A percentile compares a stretch with the other conserved stretches of the same genome.
Conservation (phyloP, 2,888 invertebrate genomes). For the Cremastobaeus sp. region DNA sequence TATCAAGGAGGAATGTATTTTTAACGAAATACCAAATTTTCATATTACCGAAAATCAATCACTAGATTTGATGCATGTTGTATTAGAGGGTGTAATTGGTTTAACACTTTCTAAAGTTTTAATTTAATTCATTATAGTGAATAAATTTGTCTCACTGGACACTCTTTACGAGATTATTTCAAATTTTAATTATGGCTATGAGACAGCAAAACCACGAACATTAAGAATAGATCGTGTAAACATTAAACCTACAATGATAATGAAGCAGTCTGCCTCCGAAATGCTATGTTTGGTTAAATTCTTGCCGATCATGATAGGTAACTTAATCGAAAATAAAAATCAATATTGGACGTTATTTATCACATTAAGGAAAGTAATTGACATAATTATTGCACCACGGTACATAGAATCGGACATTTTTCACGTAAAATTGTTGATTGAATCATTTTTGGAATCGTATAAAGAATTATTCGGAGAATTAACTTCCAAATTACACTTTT, state of each 20-base stretch:
- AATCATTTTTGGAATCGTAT: constrained; percentile 16
- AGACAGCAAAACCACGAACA: constrained; percentile 1
- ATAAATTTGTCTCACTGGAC: constrained; percentile 13
- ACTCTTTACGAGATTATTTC: constrained; percentile 5
- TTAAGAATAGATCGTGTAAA: not conserved
- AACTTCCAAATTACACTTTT: constrained; percentile 48
- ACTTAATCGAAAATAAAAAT: constrained; percentile 38
- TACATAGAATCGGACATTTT: constrained; percentile 11
- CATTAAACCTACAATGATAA: not conserved
- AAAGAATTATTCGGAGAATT: constrained; percentile 31
- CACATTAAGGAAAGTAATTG: constrained; percentile 29
- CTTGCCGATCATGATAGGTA: constrained; percentile 33
- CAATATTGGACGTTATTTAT: constrained; percentile 37
- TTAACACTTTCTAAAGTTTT: constrained; percentile 27
- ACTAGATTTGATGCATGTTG: constrained; percentile 41
- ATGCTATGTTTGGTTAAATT: constrained; percentile 33
- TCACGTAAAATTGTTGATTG: constrained; percentile 3
- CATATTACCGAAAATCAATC: constrained; percentile 42
- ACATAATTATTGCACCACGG: constrained; percentile 29
- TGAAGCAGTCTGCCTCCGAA: constrained; percentile 25
- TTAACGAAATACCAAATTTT: constrained; percentile 32
- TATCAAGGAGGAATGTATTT: constrained; percentile 30
- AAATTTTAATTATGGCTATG: constrained; percentile 17
- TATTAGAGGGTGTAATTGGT: constrained; percentile 19
- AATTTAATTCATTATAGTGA: constrained; percentile 6